Evolutionary conservation across 1,140 invertebrate species (phyloP).

Genomic region (Anastrepha ludens): DNA sequence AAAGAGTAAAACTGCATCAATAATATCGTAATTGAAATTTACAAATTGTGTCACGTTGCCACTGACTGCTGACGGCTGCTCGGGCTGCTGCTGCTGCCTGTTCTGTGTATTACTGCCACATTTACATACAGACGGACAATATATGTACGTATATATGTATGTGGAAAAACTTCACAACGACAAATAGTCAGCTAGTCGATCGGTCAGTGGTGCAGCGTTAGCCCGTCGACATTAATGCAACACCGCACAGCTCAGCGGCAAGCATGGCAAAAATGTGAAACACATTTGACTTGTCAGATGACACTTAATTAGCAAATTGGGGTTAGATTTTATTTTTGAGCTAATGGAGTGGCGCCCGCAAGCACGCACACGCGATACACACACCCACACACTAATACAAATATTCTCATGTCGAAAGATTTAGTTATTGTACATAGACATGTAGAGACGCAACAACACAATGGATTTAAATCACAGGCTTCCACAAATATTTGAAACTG

Average conservation of each 20-base stretch:
- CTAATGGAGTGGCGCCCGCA: conserved; percentile 42
- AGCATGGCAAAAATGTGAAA: conserved; percentile 9
- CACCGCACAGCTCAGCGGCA: background rate
- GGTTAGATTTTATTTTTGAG: conserved; percentile 49
- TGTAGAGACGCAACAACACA: too few species aligned
- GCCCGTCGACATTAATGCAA: background rate
- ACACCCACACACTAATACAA: background rate
- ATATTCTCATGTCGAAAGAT: background rate
- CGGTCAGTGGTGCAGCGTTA: background rate
- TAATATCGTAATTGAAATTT: conserved; percentile 28
- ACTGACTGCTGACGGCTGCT: background rate
- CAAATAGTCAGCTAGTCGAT: background rate
- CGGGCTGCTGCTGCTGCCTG: background rate
- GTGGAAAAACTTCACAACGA: background rate
- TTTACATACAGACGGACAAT: background rate
- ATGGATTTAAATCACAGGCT: too few species aligned
- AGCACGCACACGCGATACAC: background rate
- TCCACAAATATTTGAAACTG: too few species aligned
- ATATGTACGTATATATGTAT: background rate
- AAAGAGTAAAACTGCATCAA: background rate
- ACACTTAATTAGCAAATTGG: conserved; percentile 50
- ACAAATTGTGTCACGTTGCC: conserved; percentile 25
- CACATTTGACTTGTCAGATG: conserved; percentile 52
- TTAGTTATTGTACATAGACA: background rate
- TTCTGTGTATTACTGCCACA: background rate